Percentiles rank a stretch among this genome's conserved stretches.
These are phyloP conservation scores for Trochalopteron elliotii DNA, from an alignment of 2,113 vertebrate genomes.

Conservation along the genomic window DNA sequence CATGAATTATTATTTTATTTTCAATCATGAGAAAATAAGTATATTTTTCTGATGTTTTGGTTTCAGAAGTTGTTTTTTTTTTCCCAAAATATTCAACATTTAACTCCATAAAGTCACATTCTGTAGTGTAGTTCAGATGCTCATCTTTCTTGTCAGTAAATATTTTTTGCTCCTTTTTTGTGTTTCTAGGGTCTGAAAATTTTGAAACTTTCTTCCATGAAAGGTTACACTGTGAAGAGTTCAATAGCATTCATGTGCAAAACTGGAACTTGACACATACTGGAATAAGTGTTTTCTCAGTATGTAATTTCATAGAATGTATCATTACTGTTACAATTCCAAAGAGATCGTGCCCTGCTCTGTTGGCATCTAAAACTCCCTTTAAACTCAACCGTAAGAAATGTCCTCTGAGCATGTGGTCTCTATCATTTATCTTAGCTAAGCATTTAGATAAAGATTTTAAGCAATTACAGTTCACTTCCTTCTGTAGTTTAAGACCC, in stretches of 20 bases:
- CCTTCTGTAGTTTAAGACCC: background rate
- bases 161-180: background rate
- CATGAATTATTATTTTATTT: background rate
- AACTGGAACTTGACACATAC: background rate
- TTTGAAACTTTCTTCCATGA: background rate
- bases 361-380: background rate
- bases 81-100: accelerated
- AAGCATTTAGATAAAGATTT: constrained; percentile 6
- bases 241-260: background rate
- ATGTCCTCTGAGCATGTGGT: background rate
- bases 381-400: background rate
- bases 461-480: background rate
- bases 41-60: background rate
- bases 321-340: background rate
- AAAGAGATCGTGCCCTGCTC: background rate
- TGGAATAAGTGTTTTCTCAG: background rate
- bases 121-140: background rate
- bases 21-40: background rate
- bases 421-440: background rate
- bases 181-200: background rate
- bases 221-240: background rate
- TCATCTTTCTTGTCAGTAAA: background rate
- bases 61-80: background rate
- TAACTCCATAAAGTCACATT: background rate
- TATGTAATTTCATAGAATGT: background rate